phyloP scores from a whole-genome alignment of 2,113 vertebrate species.

The Chionodraco myersi region DNA sequence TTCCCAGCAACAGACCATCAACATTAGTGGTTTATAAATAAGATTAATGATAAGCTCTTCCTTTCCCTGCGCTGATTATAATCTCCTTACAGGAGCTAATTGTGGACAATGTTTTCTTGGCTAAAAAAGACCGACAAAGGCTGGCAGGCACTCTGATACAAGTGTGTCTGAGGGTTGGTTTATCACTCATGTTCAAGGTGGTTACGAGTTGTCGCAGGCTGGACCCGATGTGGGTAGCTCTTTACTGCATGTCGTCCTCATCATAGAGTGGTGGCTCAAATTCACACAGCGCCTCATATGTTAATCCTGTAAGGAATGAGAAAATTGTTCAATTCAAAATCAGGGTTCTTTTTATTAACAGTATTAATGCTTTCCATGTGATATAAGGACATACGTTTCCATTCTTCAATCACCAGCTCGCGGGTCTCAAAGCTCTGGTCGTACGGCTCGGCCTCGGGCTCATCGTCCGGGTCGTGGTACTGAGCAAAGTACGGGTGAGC shows the following conservation, averaged over 20 bases:
- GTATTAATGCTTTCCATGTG: not conserved
- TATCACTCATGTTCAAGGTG: constrained; percentile 37
- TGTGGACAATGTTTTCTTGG: constrained; percentile 18
- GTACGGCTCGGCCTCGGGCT: constrained; percentile 94
- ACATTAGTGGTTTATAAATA: constrained; percentile 71
- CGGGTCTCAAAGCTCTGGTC: constrained; percentile 98
- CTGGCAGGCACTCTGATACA: constrained; percentile 34
- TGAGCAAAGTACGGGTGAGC: constrained; percentile 94
- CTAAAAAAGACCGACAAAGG: constrained; percentile 27
- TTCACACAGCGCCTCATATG: constrained; percentile 92
- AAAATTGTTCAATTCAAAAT: not conserved
- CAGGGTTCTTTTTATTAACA: not conserved
- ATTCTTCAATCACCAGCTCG: constrained; percentile 96
- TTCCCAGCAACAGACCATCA: constrained; percentile 60
- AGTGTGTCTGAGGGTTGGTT: constrained; percentile 34
- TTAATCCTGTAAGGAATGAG: constrained; percentile 85
- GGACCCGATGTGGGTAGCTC: constrained; percentile 31
- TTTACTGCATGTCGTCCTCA: constrained; percentile 94
- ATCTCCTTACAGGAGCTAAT: constrained; percentile 31
- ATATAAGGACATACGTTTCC: constrained; percentile 90
- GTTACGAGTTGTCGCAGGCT: constrained; percentile 35
- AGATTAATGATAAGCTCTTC: constrained; percentile 40
- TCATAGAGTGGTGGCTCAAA: constrained; percentile 93
- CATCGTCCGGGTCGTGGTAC: constrained; percentile 97
- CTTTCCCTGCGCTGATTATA: constrained; percentile 31